These are phyloP conservation scores for Dermochelys coriacea DNA, from an alignment of 2,797 vertebrate genomes.

Conservation along the genomic window DNA sequence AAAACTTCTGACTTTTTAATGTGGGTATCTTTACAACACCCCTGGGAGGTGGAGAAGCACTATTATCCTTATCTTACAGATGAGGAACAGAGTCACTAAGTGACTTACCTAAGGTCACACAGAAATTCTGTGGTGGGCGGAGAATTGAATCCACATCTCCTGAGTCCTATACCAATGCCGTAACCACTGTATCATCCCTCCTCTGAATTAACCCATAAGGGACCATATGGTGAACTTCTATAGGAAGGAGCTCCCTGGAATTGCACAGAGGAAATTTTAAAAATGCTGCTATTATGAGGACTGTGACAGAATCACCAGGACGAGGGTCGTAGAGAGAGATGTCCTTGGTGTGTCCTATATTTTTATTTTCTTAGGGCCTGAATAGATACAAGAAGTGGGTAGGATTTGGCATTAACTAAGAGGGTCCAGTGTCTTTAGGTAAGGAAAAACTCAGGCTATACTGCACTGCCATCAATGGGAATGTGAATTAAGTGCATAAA, in stretches of 20 bases:
- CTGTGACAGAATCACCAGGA: background rate
- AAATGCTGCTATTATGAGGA: background rate
- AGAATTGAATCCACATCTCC: background rate
- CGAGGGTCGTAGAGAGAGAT: background rate
- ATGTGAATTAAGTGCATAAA: background rate
- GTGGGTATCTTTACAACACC: background rate
- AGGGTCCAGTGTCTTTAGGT: constrained; percentile 33
- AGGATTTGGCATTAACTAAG: constrained; percentile 1
- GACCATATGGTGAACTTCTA: background rate
- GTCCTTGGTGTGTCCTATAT: background rate
- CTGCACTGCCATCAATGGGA: constrained; percentile 39
- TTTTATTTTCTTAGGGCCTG: constrained; percentile 16
- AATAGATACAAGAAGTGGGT: constrained; percentile 9
- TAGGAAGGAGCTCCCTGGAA: background rate
- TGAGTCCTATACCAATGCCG: background rate
- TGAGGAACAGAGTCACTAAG: background rate
- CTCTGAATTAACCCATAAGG: background rate
- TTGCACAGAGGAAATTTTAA: background rate
- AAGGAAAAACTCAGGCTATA: constrained; percentile 18
- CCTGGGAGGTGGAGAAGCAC: background rate
- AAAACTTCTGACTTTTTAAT: background rate
- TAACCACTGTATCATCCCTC: background rate
- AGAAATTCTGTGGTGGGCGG: rapidly evolving
- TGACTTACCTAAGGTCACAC: background rate
- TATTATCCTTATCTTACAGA: background rate